Percentiles rank a stretch among this genome's conserved stretches.
phyloP scores from a whole-genome alignment of 2,113 vertebrate species.

The Siniperca knerii region DNA sequence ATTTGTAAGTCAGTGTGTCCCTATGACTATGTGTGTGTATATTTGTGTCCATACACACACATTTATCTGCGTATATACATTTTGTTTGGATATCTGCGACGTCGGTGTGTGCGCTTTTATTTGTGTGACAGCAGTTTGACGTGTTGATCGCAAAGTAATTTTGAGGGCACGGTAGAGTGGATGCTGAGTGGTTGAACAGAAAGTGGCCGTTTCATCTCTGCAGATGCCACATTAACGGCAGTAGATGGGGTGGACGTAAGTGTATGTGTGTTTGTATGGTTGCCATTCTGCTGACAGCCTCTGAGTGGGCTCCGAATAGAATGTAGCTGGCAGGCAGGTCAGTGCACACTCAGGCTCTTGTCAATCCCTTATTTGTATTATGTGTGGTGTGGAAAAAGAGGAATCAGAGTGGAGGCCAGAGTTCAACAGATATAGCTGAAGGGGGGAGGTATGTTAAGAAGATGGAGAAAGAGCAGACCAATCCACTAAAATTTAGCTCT shows the following conservation, averaged over 20 bases:
- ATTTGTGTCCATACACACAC: background rate
- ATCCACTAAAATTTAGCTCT: background rate
- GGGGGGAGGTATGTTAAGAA: background rate
- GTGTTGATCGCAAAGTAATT: constrained; percentile 51
- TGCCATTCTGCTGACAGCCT: constrained; percentile 47
- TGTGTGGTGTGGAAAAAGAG: constrained; percentile 10
- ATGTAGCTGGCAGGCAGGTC: constrained; percentile 59
- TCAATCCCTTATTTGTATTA: constrained; percentile 41
- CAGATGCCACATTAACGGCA: constrained; percentile 46
- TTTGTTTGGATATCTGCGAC: background rate
- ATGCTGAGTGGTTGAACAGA: constrained; percentile 33
- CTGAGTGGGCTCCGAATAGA: constrained; percentile 40
- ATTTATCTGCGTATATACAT: background rate
- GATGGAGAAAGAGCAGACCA: background rate
- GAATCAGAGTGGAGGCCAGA: constrained; percentile 13
- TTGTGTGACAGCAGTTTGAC: constrained; percentile 29
- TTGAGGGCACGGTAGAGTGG: constrained; percentile 24
- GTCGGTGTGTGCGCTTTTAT: constrained; percentile 24
- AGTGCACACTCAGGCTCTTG: constrained; percentile 44
- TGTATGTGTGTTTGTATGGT: constrained; percentile 42
- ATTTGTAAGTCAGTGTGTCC: constrained; percentile 9
- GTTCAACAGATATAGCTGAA: constrained; percentile 18
- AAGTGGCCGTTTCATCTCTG: constrained; percentile 46
- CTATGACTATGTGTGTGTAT: background rate
- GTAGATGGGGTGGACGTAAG: constrained; percentile 8